Base-by-base conservation (phyloP, 2,888 invertebrate genomes). In the Xanthia togata region DNA sequence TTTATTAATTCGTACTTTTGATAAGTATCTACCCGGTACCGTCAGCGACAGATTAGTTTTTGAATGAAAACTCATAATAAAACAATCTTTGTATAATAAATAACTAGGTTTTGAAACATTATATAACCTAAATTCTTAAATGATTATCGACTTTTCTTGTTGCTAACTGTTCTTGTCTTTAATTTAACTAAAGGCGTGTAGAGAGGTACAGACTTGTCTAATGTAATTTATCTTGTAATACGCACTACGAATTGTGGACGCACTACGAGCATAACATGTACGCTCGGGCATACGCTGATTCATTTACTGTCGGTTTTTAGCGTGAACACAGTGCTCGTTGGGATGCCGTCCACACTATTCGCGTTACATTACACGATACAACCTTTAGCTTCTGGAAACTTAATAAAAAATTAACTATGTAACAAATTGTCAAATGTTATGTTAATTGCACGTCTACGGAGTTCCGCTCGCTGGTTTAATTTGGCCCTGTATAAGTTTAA, bases 1-100 rank as follows among this genome's bases (percentile, higher is more conserved):
- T 80, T 80, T 82, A 80, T 80, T 77, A 55, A 80, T 82, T 77
- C 83, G 26, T 60, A 41, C 53, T 57, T 79, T 41, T 14, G n/a
- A 55, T 65, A 77, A 65, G 59, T 77, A 26, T 31, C 26, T 23
- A 9, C 5, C 11, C 35, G 35, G 50, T 35, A 60, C 55, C 8
- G 6, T 26, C 35, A 23, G 17, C 9, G 50, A 23, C 41, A 35
- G 12, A 35, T 6, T 35, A 17, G 12, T 6, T 11, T 59, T 60
- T 17, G n/a, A 55, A 55, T 50, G 4, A 31, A 47, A 44, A 23
- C 12, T 68, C 8, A 20, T 26, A 59, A 11, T 11, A 44, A 26
- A 26, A 44, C 4, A 26, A 41, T 9, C 8, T 31, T 31, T 31
- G 31, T 31, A 31, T 20, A 31, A 9, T 20, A 59, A 20, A 59